Base-by-base conservation (phyloP, 2,888 invertebrate species). In the Dioctria rufipes region DNA sequence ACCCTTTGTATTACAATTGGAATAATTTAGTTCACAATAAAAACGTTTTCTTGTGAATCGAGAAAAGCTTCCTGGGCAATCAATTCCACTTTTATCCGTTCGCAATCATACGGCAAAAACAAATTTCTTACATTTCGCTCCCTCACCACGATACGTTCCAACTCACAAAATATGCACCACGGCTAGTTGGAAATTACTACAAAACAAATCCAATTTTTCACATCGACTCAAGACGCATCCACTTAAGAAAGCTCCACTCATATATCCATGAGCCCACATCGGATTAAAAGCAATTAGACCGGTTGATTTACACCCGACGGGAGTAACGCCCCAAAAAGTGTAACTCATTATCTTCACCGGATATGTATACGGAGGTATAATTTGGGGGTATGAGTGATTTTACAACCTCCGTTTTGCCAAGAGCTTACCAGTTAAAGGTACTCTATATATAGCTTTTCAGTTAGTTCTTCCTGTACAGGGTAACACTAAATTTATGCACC, bases 271-370 rank as follows among this genome's bases (percentile, higher is more conserved):
- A 25, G 75, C 25, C 13, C 13, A 43, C 75, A 78, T 81, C 81
- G 46, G 69, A 77, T 66, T 80, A 78, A 67, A 65, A 61, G 58
- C 60, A 69, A 81, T 69, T 81, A 81, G 77, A 49, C 46, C 58
- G 51, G 25, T 66, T 81, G 78, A 81, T 81, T 81, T 78, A 81
- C 78, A 51, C 66, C 13, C 13, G 42, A 58, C 49, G 60, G 37
- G 60, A 39, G 37, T 5, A 61, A 58, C 75, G 67, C 60, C 51
- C 58, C 54, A 69, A 63, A 58, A 43, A 71, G 49, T 69, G 69
- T 78, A 69, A 71, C 78, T 71, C 54, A 81, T 82, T 82, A 82
- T 80, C 80, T 71, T 13, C 8, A 37, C 69, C 81, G 81, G 81
- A 81, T 80, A 78, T 69, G 58, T 71, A 71, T 46, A 25, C 25